Conservation (phyloP, 2,888 invertebrate genomes). For the Amphimallon solstitiale region DNA sequence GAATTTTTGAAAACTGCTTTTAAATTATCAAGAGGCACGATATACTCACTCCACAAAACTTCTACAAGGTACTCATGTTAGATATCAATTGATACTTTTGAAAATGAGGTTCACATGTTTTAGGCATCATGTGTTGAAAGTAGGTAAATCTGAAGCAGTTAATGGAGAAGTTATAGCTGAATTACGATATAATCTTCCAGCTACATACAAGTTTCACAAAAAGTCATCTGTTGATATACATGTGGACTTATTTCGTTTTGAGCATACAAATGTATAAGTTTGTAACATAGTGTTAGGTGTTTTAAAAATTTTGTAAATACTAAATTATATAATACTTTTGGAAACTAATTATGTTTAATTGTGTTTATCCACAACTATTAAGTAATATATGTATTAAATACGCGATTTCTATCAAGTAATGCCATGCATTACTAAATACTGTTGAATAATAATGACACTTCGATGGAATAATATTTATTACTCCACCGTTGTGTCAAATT, state of each 20-base stretch:
- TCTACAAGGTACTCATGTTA: conserved; percentile 75
- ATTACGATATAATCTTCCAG: conserved; percentile 85
- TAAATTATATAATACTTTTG: no score
- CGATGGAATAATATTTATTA: no score
- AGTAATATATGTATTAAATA: no score
- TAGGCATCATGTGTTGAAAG: conserved; percentile 79
- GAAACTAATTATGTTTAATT: no score
- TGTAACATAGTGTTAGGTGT: neutral
- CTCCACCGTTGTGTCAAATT: no score
- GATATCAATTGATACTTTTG: neutral
- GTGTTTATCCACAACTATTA: no score
- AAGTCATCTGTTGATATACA: conserved; percentile 85
- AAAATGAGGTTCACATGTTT: conserved; percentile 46
- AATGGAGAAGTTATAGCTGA: conserved; percentile 87
- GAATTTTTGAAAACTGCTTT: conserved; percentile 84
- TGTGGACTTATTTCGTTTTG: conserved; percentile 88
- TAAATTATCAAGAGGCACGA: conserved; percentile 73
- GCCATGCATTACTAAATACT: no score
- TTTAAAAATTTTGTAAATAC: no score
- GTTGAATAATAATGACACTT: no score
- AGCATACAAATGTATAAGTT: conserved; percentile 23
- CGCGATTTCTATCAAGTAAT: no score
- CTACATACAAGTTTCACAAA: conserved; percentile 92
- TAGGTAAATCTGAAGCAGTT: conserved; percentile 73
- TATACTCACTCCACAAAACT: conserved; percentile 97